These are phyloP conservation scores for Oceanodroma leucorhoa DNA, from an alignment of 2,797 vertebrate species.

Conservation along the genomic window DNA sequence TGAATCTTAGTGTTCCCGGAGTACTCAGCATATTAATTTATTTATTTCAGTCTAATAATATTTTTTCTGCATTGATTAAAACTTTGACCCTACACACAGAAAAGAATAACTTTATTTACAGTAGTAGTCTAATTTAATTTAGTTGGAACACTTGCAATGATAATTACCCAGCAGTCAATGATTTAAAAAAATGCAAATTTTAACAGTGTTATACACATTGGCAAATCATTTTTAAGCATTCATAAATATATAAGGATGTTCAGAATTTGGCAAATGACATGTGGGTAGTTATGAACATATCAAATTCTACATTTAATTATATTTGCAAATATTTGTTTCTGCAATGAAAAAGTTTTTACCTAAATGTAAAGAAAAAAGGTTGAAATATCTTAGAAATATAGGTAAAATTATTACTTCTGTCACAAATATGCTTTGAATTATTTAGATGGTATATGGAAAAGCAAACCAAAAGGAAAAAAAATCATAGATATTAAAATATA, in stretches of 20 bases:
- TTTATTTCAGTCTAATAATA: not conserved
- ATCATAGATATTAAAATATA: not conserved
- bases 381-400: not conserved
- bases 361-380: not conserved
- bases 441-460: not conserved
- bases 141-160: not conserved
- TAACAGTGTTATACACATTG: not conserved
- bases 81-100: not conserved
- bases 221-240: not conserved
- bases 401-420: not conserved
- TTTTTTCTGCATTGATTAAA: not conserved
- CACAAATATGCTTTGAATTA: not conserved
- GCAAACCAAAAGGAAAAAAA: not conserved
- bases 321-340: not conserved
- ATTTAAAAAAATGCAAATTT: not conserved
- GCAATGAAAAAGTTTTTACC: not conserved
- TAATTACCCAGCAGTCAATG: not conserved
- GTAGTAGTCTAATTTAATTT: not conserved
- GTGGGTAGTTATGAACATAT: not conserved
- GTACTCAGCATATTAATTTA: not conserved
- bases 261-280: not conserved
- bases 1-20: not conserved
- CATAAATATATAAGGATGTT: not conserved
- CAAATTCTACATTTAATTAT: not conserved
- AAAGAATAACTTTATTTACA: not conserved